Percentiles rank a stretch among this genome's conserved stretches.
These are phyloP conservation scores for Larimichthys polyactis DNA, from an alignment of 2,113 vertebrate species.

Conservation along the genomic window DNA sequence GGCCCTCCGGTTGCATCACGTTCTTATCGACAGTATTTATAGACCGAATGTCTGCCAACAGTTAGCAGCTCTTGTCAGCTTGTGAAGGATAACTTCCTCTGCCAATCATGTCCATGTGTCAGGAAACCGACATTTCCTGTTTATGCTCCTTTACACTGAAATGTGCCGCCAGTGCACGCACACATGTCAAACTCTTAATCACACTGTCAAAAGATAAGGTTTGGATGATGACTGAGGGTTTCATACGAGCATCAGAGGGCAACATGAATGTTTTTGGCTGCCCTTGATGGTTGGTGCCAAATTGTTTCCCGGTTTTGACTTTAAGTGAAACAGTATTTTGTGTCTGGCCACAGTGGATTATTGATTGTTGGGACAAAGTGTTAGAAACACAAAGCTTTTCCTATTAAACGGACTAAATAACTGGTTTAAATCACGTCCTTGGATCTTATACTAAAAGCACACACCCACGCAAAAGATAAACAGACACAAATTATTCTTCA, in stretches of 20 bases:
- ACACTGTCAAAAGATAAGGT: conserved; percentile 40
- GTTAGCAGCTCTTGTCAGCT: conserved; percentile 28
- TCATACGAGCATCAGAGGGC: conserved; percentile 3
- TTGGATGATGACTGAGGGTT: conserved; percentile 30
- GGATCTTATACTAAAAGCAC: neutral
- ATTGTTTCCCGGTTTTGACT: conserved; percentile 27
- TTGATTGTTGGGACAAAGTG: conserved; percentile 26
- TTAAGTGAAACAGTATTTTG: conserved; percentile 1
- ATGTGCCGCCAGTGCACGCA: conserved; percentile 13
- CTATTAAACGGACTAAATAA: conserved; percentile 5
- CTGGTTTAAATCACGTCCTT: neutral
- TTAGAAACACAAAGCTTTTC: conserved; percentile 8
- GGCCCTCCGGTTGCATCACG: neutral
- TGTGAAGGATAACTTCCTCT: conserved; percentile 39
- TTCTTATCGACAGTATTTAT: neutral
- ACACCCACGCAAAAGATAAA: conserved; percentile 25
- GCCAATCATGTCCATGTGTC: conserved; percentile 45
- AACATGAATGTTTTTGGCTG: conserved; percentile 18
- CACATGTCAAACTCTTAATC: conserved; percentile 37
- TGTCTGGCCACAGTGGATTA: conserved; percentile 13
- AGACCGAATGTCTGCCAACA: conserved; percentile 6
- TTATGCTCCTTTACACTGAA: conserved; percentile 31
- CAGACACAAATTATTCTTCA: conserved; percentile 20
- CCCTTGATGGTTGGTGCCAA: conserved; percentile 26
- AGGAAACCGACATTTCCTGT: conserved; percentile 59